phyloP scores from a whole-genome alignment of 2,113 vertebrate species.

The rabbit (Oryctolagus cuniculus) region DNA sequence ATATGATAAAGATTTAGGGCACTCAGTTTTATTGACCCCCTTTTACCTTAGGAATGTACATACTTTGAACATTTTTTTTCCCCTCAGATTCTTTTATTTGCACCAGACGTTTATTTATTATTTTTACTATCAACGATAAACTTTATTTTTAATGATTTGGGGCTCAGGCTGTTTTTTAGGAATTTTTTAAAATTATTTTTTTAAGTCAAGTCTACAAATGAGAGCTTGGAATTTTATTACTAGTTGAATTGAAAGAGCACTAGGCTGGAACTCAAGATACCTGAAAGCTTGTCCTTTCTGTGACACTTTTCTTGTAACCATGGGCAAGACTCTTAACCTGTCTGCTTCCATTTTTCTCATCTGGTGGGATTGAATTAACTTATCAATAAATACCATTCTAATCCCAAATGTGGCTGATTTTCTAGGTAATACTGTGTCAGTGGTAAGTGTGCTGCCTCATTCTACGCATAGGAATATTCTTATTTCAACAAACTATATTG shows the following conservation, averaged over 20 bases:
- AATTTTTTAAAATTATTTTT: background rate
- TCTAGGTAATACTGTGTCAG: background rate
- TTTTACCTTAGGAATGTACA: background rate
- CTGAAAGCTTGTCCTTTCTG: conserved; percentile 7
- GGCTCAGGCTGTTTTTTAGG: background rate
- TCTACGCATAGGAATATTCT: background rate
- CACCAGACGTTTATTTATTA: background rate
- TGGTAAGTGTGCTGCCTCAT: background rate
- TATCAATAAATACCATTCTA: background rate
- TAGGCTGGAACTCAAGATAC: background rate
- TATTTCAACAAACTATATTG: conserved; percentile 2
- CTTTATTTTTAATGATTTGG: conserved; percentile 59
- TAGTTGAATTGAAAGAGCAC: background rate
- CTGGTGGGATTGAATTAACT: background rate
- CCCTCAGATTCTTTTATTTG: background rate
- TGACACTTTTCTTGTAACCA: background rate
- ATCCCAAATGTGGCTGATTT: background rate
- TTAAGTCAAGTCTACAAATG: background rate
- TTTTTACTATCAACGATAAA: background rate
- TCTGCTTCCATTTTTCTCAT: background rate
- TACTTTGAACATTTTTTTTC: background rate
- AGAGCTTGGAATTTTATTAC: conserved; percentile 16
- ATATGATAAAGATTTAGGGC: background rate
- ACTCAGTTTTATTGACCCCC: background rate
- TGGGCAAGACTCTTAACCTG: background rate